These are phyloP conservation scores for Asteroscopus sphinx DNA, from an alignment of 2,888 invertebrate genomes.

Conservation along the genomic window DNA sequence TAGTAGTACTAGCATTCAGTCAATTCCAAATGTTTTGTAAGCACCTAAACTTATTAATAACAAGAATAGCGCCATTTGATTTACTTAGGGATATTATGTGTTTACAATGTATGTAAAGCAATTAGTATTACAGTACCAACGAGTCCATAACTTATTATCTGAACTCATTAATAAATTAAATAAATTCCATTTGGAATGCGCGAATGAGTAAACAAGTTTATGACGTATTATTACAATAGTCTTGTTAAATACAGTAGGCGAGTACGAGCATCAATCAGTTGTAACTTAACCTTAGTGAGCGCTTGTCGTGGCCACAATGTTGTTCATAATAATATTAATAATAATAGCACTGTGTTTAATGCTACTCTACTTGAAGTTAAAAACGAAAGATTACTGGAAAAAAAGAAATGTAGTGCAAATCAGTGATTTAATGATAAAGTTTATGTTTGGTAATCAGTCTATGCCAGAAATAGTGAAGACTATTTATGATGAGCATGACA, in stretches of 20 bases:
- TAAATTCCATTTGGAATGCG: background rate
- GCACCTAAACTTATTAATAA: no score
- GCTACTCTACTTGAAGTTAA: constrained; percentile 41
- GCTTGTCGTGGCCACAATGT: constrained; percentile 37
- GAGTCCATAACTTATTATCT: background rate
- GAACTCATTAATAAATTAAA: constrained; percentile 9
- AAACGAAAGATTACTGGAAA: constrained; percentile 71
- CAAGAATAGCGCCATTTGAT: no score
- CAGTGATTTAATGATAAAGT: constrained; percentile 63
- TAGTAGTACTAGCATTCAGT: no score
- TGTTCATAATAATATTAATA: constrained; percentile 35
- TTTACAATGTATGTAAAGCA: no score
- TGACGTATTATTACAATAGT: background rate
- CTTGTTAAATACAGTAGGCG: constrained; percentile 5
- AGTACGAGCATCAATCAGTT: constrained; percentile 18
- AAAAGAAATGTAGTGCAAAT: constrained; percentile 69
- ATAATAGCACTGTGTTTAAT: constrained; percentile 56
- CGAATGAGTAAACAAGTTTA: constrained; percentile 1
- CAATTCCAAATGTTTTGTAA: no score
- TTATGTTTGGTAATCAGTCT: constrained; percentile 66
- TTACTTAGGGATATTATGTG: no score
- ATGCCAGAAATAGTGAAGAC: constrained; percentile 70
- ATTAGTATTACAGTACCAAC: background rate
- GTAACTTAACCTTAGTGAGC: constrained; percentile 3
- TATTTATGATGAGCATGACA: constrained; percentile 67